These are phyloP conservation scores for Blennius ocellaris DNA, from an alignment of 2,113 vertebrate species.

Conservation along the genomic window DNA sequence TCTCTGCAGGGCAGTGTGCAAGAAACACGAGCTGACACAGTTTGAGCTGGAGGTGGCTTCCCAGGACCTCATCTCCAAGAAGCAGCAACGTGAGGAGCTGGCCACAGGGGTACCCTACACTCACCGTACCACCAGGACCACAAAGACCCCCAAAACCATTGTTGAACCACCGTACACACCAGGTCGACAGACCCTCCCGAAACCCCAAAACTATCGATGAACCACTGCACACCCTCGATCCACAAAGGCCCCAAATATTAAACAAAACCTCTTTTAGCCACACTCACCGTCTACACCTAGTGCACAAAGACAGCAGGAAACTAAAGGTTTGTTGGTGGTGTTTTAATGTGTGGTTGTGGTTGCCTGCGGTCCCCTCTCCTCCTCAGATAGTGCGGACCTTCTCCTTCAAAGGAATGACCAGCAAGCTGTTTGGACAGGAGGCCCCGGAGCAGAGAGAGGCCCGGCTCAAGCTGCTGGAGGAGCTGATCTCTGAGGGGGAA, in stretches of 20 bases:
- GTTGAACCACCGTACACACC: too few relatives aligned
- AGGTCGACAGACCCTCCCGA: too few relatives aligned
- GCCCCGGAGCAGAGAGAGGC: conserved; percentile 94
- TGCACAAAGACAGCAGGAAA: too few relatives aligned
- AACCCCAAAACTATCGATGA: too few relatives aligned
- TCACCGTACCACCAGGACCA: background rate
- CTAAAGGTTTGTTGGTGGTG: too few relatives aligned
- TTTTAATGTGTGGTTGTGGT: too few relatives aligned
- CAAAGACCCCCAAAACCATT: background rate
- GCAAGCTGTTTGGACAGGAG: conserved; percentile 96
- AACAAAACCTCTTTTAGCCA: too few relatives aligned
- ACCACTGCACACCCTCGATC: too few relatives aligned
- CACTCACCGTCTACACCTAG: too few relatives aligned
- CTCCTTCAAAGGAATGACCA: conserved; percentile 96
- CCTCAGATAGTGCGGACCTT: conserved; percentile 92
- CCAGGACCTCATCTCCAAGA: conserved; percentile 91
- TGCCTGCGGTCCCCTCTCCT: background rate
- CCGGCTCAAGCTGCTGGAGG: conserved; percentile 91
- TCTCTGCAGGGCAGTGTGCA: conserved; percentile 90
- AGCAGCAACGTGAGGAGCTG: conserved; percentile 94
- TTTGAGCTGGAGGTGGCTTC: conserved; percentile 92
- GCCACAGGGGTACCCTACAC: conserved; percentile 86
- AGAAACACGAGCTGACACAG: conserved; percentile 94
- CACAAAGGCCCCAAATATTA: too few relatives aligned
- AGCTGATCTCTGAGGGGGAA: conserved; percentile 92